Evolutionary conservation across 1,140 invertebrate species (phyloP), one percentile per base, ranked within the genome.

Genomic region (Eubasilissa regina): DNA sequence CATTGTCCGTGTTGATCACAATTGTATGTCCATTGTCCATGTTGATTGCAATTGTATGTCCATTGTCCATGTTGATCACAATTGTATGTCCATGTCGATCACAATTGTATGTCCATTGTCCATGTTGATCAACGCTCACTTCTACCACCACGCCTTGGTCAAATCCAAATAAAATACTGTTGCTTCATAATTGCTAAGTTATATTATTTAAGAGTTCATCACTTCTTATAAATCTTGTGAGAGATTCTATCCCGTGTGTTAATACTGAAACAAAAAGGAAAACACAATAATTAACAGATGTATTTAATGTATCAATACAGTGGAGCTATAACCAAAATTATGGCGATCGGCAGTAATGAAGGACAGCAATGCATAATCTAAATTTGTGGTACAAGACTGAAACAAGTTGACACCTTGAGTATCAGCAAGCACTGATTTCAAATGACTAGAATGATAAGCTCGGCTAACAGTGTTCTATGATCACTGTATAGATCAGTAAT

Each of bases 91-190:
- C 25, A 35, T 35, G 25, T 35, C 6, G 25, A 35, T 35, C 25
- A 35, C 25, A 35, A 35, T 35, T 35, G 25, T 6, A 35, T 35
- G 25, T 35, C 25, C 25, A 35, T 17, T 64, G 62, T 51, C 43
- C 56, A 48, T 62, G 45, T 15, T 62, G 56, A 58, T 35, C 43
- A 72, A 44, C 15, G 72, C 72, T 0, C 12, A 62, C 74, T 48
- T 35, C 74, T 35, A 53, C 45, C 74, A n/a, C 51, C 68, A 47
- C 76, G n/a, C 48, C 80, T 82, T 82, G 81, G 81, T 82, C 81
- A 79, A 82, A 79, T 74, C 73, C 70, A 77, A 82, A 78, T 78
- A 82, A 77, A 82, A 82, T 82, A 82, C 81, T 82, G 81, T 80
- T 78, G 79, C 74, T 79, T 66, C 21, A 13, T 75, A 75, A 78